Evolutionary conservation across 2,113 vertebrate species (phyloP).

Genomic region (Cyanoderma ruficeps): DNA sequence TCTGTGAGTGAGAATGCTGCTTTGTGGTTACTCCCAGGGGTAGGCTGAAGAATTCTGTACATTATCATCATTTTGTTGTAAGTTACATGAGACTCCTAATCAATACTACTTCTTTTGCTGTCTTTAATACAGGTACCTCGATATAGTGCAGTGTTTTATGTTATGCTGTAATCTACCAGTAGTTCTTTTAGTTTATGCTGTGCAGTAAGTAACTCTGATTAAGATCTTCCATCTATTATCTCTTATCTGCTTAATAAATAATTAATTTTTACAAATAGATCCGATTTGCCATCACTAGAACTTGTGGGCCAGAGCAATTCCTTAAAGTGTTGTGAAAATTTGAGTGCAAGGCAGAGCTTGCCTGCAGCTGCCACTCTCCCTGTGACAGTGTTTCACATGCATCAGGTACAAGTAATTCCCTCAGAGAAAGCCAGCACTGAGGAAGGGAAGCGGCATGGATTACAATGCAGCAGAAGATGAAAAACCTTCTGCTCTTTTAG

Average conservation of each 20-base stretch:
- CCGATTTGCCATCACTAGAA: fast-evolving
- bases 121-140: not conserved
- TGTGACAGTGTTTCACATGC: not conserved
- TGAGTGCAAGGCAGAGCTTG: not conserved
- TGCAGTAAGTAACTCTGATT: not conserved
- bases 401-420: not conserved
- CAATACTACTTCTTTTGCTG: not conserved
- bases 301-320: fast-evolving
- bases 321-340: not conserved
- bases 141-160: not conserved
- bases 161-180: not conserved
- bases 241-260: not conserved
- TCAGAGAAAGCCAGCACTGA: not conserved
- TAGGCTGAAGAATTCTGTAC: not conserved
- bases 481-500: not conserved
- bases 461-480: not conserved
- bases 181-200: not conserved
- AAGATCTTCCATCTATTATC: not conserved
- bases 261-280: not conserved
- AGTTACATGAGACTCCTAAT: not conserved
- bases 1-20: too few relatives aligned
- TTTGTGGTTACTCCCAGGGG: not conserved
- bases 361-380: not conserved
- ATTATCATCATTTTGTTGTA: not conserved
- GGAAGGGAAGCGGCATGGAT: not conserved